phyloP scores from a whole-genome alignment of 2,888 invertebrate species.

The Nowickia ferox region DNA sequence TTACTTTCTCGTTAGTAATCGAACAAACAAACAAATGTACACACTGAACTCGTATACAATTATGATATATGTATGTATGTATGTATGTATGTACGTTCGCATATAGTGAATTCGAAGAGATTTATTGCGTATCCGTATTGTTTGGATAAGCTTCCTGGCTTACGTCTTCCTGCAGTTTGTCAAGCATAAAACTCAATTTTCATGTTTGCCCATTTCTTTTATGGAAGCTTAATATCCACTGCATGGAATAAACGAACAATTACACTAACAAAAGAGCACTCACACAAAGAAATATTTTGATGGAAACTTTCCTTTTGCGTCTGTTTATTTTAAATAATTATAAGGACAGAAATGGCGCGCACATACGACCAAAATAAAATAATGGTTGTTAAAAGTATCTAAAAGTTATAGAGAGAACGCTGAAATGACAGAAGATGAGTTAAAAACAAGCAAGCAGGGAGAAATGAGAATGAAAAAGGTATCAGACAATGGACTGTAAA shows the following conservation, averaged over 20 bases:
- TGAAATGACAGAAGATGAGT: no score
- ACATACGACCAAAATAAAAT: background rate
- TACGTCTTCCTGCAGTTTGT: slow-evolving; percentile 54
- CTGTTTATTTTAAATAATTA: slow-evolving; percentile 12
- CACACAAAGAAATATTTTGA: slow-evolving; percentile 31
- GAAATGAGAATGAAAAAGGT: no score
- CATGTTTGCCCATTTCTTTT: slow-evolving; percentile 63
- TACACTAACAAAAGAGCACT: background rate
- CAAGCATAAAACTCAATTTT: slow-evolving; percentile 60
- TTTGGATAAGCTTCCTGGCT: slow-evolving; percentile 56
- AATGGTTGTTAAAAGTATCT: background rate
- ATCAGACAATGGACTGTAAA: no score
- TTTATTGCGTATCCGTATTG: slow-evolving; percentile 60
- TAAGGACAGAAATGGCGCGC: background rate
- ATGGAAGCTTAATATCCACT: slow-evolving; percentile 55
- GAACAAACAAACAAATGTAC: background rate
- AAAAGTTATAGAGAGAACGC: background rate
- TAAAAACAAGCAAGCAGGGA: no score
- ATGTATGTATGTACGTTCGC: no score
- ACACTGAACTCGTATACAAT: background rate
- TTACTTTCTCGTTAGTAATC: slow-evolving; percentile 48
- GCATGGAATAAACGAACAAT: slow-evolving; percentile 28
- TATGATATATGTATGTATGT: no score
- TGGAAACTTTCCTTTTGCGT: slow-evolving; percentile 30
- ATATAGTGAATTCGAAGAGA: background rate